A percentile compares a stretch with the other conserved stretches of the same genome.
Conservation (phyloP, 2,113 vertebrate genomes). For the Heteronetta atricapilla region DNA sequence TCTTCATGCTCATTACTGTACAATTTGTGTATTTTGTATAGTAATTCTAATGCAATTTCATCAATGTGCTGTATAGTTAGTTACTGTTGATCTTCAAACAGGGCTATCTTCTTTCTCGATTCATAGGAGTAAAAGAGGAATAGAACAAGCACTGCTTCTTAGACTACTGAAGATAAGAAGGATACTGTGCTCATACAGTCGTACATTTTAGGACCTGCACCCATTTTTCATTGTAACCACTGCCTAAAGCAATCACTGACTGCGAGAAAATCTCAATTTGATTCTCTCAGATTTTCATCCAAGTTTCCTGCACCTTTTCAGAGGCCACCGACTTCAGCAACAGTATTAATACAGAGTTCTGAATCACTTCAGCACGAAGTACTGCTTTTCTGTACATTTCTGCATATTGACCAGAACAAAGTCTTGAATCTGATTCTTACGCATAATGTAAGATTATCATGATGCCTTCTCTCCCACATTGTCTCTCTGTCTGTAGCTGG, state of each 20-base stretch:
- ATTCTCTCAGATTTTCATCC: neutral
- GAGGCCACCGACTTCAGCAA: neutral
- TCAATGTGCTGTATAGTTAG: neutral
- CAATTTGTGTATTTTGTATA: neutral
- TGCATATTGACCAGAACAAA: neutral
- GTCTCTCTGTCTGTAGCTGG: neutral
- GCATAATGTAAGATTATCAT: neutral
- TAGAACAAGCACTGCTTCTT: neutral
- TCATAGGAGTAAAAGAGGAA: neutral
- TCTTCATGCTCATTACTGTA: neutral
- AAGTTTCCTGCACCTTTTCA: neutral
- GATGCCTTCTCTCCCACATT: neutral
- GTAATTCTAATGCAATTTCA: neutral
- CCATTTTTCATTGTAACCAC: neutral
- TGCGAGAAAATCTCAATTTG: neutral
- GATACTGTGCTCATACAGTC: neutral
- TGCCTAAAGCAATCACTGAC: neutral
- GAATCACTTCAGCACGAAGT: neutral
- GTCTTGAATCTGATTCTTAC: neutral
- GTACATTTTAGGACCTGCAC: neutral
- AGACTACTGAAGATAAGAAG: neutral
- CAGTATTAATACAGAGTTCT: neutral
- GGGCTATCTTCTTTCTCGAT: neutral
- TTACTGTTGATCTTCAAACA: neutral
- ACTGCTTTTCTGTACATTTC: neutral